Evolutionary conservation across 2,888 invertebrate genomes (phyloP), one percentile per base, ranked within the genome.

Genomic region (Melikaiella ostensackeni): DNA sequence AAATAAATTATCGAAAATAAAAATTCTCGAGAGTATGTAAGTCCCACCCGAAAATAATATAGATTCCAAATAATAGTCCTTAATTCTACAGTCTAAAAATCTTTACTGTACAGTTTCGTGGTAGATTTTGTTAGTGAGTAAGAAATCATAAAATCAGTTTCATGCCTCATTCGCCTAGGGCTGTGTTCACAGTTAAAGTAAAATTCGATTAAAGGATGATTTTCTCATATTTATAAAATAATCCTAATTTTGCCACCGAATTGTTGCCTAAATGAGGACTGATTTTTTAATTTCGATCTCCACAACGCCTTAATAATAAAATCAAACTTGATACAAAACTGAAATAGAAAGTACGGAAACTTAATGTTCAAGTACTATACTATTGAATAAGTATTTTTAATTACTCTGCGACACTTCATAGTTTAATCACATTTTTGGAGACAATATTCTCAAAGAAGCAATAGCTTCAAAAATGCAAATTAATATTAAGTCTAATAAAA

Each of bases 131-230:
- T n/a, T 24, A 57, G 11, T 21, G 9, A n/a, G 11, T 57, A 57
- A 57, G 57, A 57, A 57, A 57, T 57, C 2, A 57, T 57, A 11
- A 57, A 57, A 24, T 57, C 57, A 57, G 57, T 57, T 57, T 57
- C 13, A 57, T 21, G 21, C 11, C 8, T 24, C 57, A 57, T 57
- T 4, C 24, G 11, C 24, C 9, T 11, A 57, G 24, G 24, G 24
- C 24, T 57, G 57, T 57, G 57, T 11, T 24, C 24, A 7, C 46
- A 46, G 46, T n/a, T 46, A n/a, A 46, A 46, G 16, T 46, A 16
- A 55, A 21, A n/a, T 55, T 55, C n/a, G n/a, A 55, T n/a, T 55
- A n/a, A 55, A 55, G 8, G 16, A 2, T 55, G n/a, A 55, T 55
- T 55, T 55, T 6, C 0, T 55, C 19, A 21, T 21, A n/a, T 7